These are phyloP conservation scores for Rhopalosiphum padi DNA, from an alignment of 1,140 invertebrate genomes.

Conservation along the genomic window DNA sequence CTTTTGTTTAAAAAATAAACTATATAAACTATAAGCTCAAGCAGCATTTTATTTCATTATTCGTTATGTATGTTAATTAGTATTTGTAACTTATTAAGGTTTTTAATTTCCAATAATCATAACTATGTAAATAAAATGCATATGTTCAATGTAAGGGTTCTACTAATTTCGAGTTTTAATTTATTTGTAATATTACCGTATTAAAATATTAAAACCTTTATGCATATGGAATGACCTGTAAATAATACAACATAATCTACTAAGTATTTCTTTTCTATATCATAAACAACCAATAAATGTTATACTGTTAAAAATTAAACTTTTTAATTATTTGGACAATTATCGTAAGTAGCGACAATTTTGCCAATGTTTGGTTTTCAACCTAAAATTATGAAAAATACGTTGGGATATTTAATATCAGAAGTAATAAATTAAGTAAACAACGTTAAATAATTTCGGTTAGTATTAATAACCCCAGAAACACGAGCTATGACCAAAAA, in stretches of 20 bases:
- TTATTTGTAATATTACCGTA: not conserved
- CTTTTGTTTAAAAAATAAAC: not conserved
- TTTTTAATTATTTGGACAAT: not conserved
- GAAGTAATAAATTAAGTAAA: conserved; percentile 4
- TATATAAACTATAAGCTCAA: not conserved
- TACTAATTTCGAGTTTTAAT: not conserved
- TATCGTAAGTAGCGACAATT: not conserved
- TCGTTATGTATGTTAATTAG: not conserved
- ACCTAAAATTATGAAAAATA: conserved; percentile 3
- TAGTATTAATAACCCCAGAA: not conserved
- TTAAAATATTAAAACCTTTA: not conserved
- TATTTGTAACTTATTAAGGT: not conserved
- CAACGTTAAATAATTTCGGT: not conserved
- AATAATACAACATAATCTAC: not conserved
- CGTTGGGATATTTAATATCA: not conserved
- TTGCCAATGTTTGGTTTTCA: not conserved
- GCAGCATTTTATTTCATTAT: not conserved
- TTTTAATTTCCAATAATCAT: not conserved
- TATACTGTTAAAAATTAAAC: not conserved
- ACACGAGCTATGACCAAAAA: not conserved
- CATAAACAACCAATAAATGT: not conserved
- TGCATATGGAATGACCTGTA: not conserved
- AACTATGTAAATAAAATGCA: not conserved
- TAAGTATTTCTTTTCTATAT: not conserved
- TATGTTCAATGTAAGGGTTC: not conserved